A percentile compares a stretch with the other conserved stretches of the same genome.
phyloP scores from a whole-genome alignment of 1,140 invertebrate genomes.

The Semibalanus balanoides region DNA sequence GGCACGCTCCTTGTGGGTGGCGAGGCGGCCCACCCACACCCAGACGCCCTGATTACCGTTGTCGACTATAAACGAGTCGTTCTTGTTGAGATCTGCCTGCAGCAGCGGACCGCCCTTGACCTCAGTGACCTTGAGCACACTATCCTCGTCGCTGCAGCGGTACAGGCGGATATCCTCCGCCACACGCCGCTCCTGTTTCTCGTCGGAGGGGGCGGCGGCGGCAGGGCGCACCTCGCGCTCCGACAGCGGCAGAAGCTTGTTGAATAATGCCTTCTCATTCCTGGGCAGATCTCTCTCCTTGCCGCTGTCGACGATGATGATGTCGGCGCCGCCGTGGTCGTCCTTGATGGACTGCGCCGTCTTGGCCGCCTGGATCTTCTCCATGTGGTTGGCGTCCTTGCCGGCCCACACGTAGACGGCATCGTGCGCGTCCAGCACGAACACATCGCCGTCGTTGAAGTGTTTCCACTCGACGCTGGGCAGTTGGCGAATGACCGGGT shows the following conservation, averaged over 20 bases:
- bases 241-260: conserved; percentile 51
- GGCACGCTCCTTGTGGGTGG: conserved; percentile 48
- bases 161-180: conserved; percentile 42
- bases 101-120: conserved; percentile 67
- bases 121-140: conserved; percentile 55
- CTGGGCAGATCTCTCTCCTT: conserved; percentile 56
- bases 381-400: conserved; percentile 47
- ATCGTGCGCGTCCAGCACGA: conserved; percentile 55
- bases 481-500: conserved; percentile 50
- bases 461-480: conserved; percentile 53
- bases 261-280: conserved; percentile 48
- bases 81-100: conserved; percentile 57
- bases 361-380: conserved; percentile 47
- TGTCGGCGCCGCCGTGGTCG: conserved; percentile 32
- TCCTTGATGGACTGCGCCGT: conserved; percentile 30
- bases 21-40: conserved; percentile 75
- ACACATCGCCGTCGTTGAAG: conserved; percentile 75
- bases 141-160: conserved; percentile 55
- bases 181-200: conserved; percentile 16
- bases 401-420: conserved; percentile 67
- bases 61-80: conserved; percentile 77
- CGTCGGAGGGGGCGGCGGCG: conserved; percentile 26
- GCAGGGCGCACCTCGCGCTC: conserved; percentile 24
- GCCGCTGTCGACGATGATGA: conserved; percentile 69
- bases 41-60: conserved; percentile 64